Conservation (phyloP, 2,113 vertebrate genomes). For the Nycticebus coucang region DNA sequence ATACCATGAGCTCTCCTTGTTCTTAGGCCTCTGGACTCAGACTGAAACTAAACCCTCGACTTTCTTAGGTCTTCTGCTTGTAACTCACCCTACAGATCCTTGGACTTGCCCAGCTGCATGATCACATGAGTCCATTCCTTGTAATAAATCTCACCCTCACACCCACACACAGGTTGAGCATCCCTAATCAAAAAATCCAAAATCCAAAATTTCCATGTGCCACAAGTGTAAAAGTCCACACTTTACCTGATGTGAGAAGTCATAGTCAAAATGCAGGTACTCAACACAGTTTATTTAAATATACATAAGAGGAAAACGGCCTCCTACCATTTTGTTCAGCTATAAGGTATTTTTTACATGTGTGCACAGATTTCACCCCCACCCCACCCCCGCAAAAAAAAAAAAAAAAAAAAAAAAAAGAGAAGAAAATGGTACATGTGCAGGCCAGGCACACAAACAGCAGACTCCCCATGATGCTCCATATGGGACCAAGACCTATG, state of each 20-base stretch:
- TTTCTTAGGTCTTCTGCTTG: neutral
- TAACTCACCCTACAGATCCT: neutral
- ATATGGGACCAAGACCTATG: neutral
- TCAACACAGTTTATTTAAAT: neutral
- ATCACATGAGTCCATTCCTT: neutral
- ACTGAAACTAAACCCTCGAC: neutral
- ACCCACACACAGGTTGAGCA: neutral
- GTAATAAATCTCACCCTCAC: neutral
- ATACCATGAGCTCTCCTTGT: neutral
- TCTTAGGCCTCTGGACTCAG: neutral
- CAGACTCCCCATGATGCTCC: neutral
- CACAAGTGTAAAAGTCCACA: neutral
- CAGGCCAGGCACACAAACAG: neutral
- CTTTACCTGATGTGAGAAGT: neutral
- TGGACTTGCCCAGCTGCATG: neutral
- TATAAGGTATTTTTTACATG: neutral
- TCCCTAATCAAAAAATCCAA: neutral
- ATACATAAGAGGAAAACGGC: neutral
- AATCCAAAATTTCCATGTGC: neutral
- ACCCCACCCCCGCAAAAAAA: no score
- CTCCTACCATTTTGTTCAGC: neutral
- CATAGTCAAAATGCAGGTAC: neutral
- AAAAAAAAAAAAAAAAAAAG: no score
- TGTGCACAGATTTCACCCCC: neutral
- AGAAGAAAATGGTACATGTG: neutral